These are phyloP conservation scores for Seriola rivoliana DNA, from an alignment of 2,113 vertebrate genomes.

Conservation along the genomic window DNA sequence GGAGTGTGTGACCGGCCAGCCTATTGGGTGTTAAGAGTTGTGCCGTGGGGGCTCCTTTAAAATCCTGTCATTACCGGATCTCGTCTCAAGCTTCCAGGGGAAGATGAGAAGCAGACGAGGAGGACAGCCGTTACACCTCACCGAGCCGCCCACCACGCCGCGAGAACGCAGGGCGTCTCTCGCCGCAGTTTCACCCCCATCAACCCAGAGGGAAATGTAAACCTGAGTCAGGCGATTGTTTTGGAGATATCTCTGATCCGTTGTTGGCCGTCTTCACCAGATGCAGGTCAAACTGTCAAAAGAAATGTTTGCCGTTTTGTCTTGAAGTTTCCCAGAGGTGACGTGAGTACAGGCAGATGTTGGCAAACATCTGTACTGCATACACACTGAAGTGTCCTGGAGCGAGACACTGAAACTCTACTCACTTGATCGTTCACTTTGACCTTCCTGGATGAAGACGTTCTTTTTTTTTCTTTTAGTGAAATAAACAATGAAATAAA, in stretches of 20 bases:
- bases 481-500: background rate
- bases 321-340: constrained; percentile 7
- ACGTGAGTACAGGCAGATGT: constrained; percentile 16
- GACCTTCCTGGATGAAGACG: constrained; percentile 26
- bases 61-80: constrained; percentile 48
- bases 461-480: background rate
- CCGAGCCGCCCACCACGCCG: constrained; percentile 13
- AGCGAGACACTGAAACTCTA: constrained; percentile 31
- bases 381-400: constrained; percentile 19
- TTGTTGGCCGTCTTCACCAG: background rate
- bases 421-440: constrained; percentile 18
- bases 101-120: background rate
- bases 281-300: constrained; percentile 17
- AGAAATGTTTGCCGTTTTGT: constrained; percentile 13
- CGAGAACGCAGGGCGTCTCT: constrained; percentile 24
- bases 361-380: constrained; percentile 9
- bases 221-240: constrained; percentile 11
- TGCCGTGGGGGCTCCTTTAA: constrained; percentile 51
- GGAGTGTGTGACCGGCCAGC: constrained; percentile 29
- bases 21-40: constrained; percentile 55
- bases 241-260: background rate
- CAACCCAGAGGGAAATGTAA: constrained; percentile 6
- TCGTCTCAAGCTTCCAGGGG: constrained; percentile 25
- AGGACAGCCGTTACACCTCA: constrained; percentile 20
- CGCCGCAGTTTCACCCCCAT: constrained; percentile 17